Percentiles rank a stretch among this genome's conserved stretches.
Evolutionary conservation across 2,888 invertebrate species (phyloP).

Genomic region (Lymantria dispar): DNA sequence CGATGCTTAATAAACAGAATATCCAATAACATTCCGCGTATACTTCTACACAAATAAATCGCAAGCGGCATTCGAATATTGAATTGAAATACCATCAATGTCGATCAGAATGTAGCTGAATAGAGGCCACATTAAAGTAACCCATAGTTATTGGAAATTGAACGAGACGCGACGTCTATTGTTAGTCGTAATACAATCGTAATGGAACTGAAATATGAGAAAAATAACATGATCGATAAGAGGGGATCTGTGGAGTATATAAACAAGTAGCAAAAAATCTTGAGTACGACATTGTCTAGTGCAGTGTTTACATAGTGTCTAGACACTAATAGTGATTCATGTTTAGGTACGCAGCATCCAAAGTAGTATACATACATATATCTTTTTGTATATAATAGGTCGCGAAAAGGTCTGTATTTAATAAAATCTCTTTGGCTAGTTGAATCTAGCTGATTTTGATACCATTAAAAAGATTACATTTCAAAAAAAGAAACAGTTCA

Average conservation of each 20-base stretch:
- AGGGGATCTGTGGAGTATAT: background rate
- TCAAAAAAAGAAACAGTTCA: no score
- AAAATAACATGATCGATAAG: slow-evolving; percentile 13
- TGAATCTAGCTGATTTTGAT: no score
- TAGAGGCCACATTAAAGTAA: slow-evolving; percentile 27
- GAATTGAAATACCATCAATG: slow-evolving; percentile 30
- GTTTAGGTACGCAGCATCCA: no score
- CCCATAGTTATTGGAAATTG: slow-evolving; percentile 36
- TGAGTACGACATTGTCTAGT: background rate
- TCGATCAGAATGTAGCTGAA: slow-evolving; percentile 19
- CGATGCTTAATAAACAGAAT: slow-evolving; percentile 4
- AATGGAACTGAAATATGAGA: slow-evolving; percentile 34
- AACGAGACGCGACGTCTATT: slow-evolving; percentile 35
- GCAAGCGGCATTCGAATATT: slow-evolving; percentile 18
- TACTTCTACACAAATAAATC: slow-evolving; percentile 24
- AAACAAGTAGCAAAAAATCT: background rate
- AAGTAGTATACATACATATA: no score
- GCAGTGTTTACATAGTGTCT: background rate
- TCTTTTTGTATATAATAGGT: no score
- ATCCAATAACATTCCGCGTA: slow-evolving; percentile 16
- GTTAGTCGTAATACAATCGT: slow-evolving; percentile 35
- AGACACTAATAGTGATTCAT: background rate
- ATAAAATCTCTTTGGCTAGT: no score
- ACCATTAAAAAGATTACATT: no score
- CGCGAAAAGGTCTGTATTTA: no score